Evolutionary conservation across 2,797 vertebrate species (phyloP).

Genomic region (Petrocephalus sullivani): DNA sequence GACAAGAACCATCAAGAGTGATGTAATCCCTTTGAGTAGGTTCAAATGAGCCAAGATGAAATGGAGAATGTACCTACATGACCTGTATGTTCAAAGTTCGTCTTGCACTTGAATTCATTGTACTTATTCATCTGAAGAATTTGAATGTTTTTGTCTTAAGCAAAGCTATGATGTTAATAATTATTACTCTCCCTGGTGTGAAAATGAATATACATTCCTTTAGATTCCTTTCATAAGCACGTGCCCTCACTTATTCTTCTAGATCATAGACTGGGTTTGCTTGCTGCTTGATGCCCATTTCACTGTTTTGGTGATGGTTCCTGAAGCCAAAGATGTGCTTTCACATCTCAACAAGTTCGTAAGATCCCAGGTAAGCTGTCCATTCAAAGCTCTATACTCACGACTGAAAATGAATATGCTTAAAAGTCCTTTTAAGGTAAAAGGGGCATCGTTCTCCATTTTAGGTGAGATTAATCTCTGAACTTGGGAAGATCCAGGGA

Average conservation of each 20-base stretch:
- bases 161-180: background rate
- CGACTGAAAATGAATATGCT: background rate
- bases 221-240: background rate
- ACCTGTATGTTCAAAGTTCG: background rate
- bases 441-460: background rate
- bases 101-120: background rate
- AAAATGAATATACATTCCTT: background rate
- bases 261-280: conserved; percentile 95
- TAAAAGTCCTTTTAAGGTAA: background rate
- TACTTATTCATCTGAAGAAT: background rate
- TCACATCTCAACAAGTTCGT: conserved; percentile 77
- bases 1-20: background rate
- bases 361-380: conserved; percentile 74
- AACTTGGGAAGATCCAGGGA: conserved; percentile 88
- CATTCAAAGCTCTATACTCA: background rate
- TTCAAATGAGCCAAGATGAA: background rate
- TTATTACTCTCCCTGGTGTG: background rate
- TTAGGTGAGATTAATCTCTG: conserved; percentile 80
- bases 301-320: conserved; percentile 82
- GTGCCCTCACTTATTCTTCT: conserved; percentile 16
- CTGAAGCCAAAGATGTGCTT: conserved; percentile 77
- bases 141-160: background rate
- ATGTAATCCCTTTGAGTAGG: background rate
- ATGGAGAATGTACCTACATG: background rate
- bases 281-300: conserved; percentile 89